These are phyloP conservation scores for Eptesicus fuscus DNA, from an alignment of 2,113 vertebrate species.

Conservation along the genomic window DNA sequence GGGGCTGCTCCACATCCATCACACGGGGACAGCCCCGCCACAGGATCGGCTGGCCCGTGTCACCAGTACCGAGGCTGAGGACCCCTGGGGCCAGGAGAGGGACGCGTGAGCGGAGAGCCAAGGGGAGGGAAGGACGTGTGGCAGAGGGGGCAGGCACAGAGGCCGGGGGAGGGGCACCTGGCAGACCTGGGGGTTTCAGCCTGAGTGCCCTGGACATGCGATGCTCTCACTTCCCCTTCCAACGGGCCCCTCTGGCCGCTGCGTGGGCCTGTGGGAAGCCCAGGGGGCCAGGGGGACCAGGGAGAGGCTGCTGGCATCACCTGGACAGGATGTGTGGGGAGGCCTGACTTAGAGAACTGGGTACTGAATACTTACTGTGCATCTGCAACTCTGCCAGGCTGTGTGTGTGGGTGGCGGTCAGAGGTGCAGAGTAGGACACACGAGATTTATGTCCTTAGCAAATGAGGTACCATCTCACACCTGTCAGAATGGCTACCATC, in stretches of 20 bases:
- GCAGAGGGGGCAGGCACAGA: neutral
- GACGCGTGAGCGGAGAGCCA: neutral
- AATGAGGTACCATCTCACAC: no score
- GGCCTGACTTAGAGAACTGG: neutral
- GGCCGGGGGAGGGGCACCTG: neutral
- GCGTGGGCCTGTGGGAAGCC: neutral
- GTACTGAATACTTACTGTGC: neutral
- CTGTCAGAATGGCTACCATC: no score
- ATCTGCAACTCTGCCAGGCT: neutral
- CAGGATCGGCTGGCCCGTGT: rapidly evolving
- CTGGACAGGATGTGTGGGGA: neutral
- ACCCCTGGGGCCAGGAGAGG: neutral
- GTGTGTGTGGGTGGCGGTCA: neutral
- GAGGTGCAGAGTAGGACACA: neutral
- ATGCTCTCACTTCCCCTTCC: neutral
- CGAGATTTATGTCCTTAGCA: neutral
- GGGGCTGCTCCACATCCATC: neutral
- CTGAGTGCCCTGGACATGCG: neutral
- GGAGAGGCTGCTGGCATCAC: neutral
- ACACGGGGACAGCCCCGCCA: neutral
- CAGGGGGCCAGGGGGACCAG: rapidly evolving
- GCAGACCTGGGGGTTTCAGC: neutral
- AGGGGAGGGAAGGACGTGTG: rapidly evolving
- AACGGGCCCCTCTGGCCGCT: neutral
- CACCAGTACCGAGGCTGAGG: neutral